Percentiles rank a stretch among this genome's conserved stretches.
These are phyloP conservation scores for Stenichneumon culpator DNA, from an alignment of 2,888 invertebrate species.

Conservation along the genomic window DNA sequence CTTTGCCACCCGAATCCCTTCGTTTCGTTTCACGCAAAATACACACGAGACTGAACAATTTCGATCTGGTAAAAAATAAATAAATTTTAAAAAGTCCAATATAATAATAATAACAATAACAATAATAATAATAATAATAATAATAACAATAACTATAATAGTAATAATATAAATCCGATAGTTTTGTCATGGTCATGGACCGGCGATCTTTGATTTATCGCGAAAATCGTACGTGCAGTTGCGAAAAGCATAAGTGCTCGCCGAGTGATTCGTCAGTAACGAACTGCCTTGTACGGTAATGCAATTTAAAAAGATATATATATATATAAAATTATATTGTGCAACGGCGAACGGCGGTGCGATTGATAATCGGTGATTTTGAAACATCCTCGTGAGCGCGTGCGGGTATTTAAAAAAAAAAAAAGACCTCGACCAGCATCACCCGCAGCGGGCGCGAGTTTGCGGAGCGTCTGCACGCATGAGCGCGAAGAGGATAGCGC, in stretches of 20 bases:
- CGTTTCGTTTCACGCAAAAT: not conserved
- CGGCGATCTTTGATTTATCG: not conserved
- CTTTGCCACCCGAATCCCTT: not conserved
- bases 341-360: not conserved
- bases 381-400: constrained; percentile 50
- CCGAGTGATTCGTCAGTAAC: not conserved
- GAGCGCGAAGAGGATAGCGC: constrained; percentile 59
- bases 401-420: constrained; percentile 19
- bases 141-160: not conserved
- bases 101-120: no score
- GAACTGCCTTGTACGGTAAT: constrained; percentile 9
- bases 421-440: constrained; percentile 21
- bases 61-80: not conserved
- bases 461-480: constrained; percentile 13
- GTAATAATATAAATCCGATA: not conserved
- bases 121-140: no score
- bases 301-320: not conserved
- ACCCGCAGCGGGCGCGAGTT: constrained; percentile 2
- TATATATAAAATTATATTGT: constrained; percentile 1
- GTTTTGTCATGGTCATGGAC: not conserved
- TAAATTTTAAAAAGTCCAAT: not conserved
- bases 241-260: not conserved
- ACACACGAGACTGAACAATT: not conserved
- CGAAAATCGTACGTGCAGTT: not conserved
- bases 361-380: constrained; percentile 40